Base-by-base conservation (phyloP, 2,797 vertebrate species). In the Menidia menidia region DNA sequence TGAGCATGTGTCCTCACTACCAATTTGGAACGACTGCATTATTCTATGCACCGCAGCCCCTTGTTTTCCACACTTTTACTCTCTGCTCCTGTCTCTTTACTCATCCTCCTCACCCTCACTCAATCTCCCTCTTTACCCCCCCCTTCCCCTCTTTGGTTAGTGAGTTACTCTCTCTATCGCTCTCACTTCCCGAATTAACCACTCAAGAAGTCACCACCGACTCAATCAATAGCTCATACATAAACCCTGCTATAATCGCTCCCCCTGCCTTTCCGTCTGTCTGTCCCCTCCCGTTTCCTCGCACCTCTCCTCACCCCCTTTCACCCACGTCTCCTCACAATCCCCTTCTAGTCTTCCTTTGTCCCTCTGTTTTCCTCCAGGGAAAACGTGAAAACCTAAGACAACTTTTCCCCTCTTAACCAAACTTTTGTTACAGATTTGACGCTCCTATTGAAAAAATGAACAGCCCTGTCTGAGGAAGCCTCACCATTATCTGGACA, bases 171-270 rank as follows among this genome's bases (percentile, higher is more conserved):
- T 92, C 93, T 94, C 92, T 92, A 94, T 94, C 88, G 89, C 93
- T 85, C 93, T 94, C 93, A 95, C 93, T 95, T 95, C 94, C 94
- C 92, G 89, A 95, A 94, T 95, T 95, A 95, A 95, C 93, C 94
- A 94, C 94, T 95, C 93, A 95, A 94, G 93, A 95, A 95, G 94
- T 95, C 94, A 95, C 94, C 94, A 94, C 93, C 89, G 93, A 94
- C 93, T 94, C 93, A 94, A 94, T 95, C 94, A 94, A 95, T 95
- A 95, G 88, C 94, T 95, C 94, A 95, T 95, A 94, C 94, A 95
- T 95, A 95, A 95, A 94, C 92, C 92, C 92, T 89, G 91, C 93
- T 93, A 93, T 94, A 95, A 94, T 95, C 87, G 86, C 88, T 89
- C 89, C 88, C 89, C 80, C 76, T 75, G 89, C 88, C 81, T 89